phyloP scores from a whole-genome alignment of 1,140 invertebrate species.

The Whitmania pigra region DNA sequence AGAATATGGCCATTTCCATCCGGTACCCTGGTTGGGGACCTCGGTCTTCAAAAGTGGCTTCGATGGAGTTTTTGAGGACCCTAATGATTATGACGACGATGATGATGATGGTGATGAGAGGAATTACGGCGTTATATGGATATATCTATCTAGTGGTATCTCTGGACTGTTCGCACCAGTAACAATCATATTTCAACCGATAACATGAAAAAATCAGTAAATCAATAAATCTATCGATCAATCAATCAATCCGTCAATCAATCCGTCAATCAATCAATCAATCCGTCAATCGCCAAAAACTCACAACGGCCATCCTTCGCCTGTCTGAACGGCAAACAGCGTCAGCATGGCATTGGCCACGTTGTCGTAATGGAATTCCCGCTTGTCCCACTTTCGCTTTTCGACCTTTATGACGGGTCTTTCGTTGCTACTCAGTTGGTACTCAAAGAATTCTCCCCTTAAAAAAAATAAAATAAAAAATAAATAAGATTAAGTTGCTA shows the following conservation, averaged over 20 bases:
- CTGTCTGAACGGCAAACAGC: conserved; percentile 95
- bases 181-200: background rate
- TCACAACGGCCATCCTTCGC: conserved; percentile 95
- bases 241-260: too few relatives aligned
- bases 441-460: conserved; percentile 12
- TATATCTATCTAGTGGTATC: too few relatives aligned
- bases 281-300: conserved; percentile 34
- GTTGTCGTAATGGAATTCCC: conserved; percentile 96
- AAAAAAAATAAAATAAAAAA: too few relatives aligned
- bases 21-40: conserved; percentile 94
- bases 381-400: conserved; percentile 70
- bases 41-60: conserved; percentile 84
- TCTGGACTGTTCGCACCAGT: background rate
- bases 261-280: too few relatives aligned
- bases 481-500: too few relatives aligned
- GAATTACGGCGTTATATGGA: background rate
- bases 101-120: background rate
- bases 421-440: conserved; percentile 5
- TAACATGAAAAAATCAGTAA: background rate
- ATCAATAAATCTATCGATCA: too few relatives aligned
- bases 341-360: conserved; percentile 94
- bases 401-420: conserved; percentile 41
- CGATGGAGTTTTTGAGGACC: conserved; percentile 87
- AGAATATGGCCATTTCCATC: conserved; percentile 97
- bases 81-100: background rate